Conservation (phyloP, 2,888 invertebrate species). For the Oegoconia quadripuncta region DNA sequence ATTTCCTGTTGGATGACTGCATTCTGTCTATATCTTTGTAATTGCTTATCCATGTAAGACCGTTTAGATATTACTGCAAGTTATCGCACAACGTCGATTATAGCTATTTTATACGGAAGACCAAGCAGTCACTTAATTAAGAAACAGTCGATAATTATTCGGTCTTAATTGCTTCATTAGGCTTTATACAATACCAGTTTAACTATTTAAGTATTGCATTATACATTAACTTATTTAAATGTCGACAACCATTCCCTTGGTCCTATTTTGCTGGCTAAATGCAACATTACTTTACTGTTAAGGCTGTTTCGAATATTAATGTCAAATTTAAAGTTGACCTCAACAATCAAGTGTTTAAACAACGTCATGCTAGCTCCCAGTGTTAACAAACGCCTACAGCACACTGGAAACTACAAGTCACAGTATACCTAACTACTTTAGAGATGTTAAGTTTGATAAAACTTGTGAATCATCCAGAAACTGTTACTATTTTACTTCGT, state of each 20-base stretch:
- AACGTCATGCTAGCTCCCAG: conserved; percentile 35
- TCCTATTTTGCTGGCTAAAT: conserved; percentile 6
- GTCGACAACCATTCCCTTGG: conserved; percentile 2
- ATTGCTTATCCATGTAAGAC: too few relatives aligned
- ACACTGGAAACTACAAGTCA: not conserved
- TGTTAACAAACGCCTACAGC: conserved; percentile 55
- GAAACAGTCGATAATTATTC: conserved; percentile 2
- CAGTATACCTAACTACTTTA: conserved; percentile 15
- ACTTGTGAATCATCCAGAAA: conserved; percentile 7
- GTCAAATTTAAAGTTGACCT: conserved; percentile 33
- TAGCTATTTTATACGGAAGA: too few relatives aligned
- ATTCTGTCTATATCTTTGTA: too few relatives aligned
- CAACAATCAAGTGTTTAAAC: conserved; percentile 37
- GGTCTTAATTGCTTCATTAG: too few relatives aligned
- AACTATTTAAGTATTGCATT: conserved; percentile 1
- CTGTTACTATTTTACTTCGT: not conserved
- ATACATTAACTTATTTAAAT: conserved; percentile 8
- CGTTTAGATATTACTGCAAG: too few relatives aligned
- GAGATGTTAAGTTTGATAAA: not conserved
- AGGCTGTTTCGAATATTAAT: conserved; percentile 28
- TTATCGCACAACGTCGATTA: too few relatives aligned
- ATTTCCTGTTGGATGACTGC: too few relatives aligned
- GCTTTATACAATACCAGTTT: not conserved
- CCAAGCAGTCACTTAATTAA: conserved; percentile 4
- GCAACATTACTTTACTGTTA: conserved; percentile 5